Base-by-base conservation (phyloP, 2,113 vertebrate species). In the Raja brachyura region DNA sequence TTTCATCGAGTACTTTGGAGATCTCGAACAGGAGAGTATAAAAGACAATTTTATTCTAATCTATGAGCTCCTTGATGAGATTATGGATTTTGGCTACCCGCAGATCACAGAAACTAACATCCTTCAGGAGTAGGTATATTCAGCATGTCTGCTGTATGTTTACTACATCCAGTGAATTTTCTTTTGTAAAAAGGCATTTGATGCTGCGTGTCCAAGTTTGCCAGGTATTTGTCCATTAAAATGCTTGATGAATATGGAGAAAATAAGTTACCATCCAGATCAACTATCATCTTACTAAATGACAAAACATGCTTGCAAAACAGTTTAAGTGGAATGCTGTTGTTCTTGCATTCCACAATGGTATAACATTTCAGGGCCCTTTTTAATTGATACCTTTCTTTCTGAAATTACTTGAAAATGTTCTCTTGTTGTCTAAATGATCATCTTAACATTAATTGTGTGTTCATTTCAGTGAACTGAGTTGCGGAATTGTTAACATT, bases 1-100 rank as follows among this genome's bases (percentile, higher is more conserved):
- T 39, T 92, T 92, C 66, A 73, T 92, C 9, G 88, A 92, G 88
- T 92, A 92, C 66, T 92, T 92, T 92, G 88, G 88, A 73, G 88
- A 92, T 48, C 88, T 92, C 39, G 88, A 92, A 73, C 88, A 48
- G 18, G 88, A 92, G 66, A 92, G 88, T 73, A 73, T 92, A 92
- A 33, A 28, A 33, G 90, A 92, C 90, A 92, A 92, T 73, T 92
- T 92, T 92, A 54, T 92, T 73, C 90, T 92, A 73, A 92, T 92
- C 31, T 92, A 92, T 25, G 90, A 92, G 18, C 90, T 92, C 8
- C 90, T 92, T 92, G 90, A 92, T 73, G 90, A 92, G 63, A 92
- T 92, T 74, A 92, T 92, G 90, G 90, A 92, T 68, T 92, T 92
- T 20, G 90, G 90, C 22, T 92, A 92, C 10, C 90, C 90, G 2